These are phyloP conservation scores for Tetheella fluctuosa DNA, from an alignment of 2,888 invertebrate species.

Conservation along the genomic window DNA sequence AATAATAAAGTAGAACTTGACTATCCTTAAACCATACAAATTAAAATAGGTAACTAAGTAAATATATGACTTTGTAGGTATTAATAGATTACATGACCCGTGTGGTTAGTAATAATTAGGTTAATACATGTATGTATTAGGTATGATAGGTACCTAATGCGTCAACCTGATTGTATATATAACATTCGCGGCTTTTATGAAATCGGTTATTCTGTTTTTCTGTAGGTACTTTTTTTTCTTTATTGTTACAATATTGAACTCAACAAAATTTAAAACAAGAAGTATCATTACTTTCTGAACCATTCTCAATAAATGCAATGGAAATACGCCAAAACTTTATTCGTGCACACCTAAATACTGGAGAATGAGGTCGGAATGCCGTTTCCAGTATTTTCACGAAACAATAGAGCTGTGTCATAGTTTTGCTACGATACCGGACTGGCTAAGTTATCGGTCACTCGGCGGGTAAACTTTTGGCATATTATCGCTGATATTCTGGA, in stretches of 20 bases:
- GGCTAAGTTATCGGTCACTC: constrained; percentile 59
- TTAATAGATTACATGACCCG: background rate
- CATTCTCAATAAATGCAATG: constrained; percentile 7
- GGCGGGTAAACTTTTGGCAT: constrained; percentile 53
- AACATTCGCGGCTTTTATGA: background rate
- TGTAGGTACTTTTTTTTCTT: background rate
- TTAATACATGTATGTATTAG: background rate
- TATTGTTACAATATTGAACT: background rate
- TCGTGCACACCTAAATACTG: constrained; percentile 40
- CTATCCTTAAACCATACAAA: too few species aligned
- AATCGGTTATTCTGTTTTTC: background rate
- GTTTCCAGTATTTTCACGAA: constrained; percentile 51
- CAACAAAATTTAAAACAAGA: background rate
- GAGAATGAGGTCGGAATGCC: constrained; percentile 50
- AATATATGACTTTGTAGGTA: background rate
- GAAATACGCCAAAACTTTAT: constrained; percentile 28
- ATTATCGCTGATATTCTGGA: constrained; percentile 64
- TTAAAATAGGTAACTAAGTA: background rate
- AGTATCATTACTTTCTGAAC: background rate
- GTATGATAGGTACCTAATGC: background rate
- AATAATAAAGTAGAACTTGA: too few species aligned
- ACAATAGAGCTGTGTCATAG: constrained; percentile 50
- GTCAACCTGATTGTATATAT: background rate
- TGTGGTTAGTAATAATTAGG: background rate
- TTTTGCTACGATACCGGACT: constrained; percentile 25